Evolutionary conservation across 2,113 vertebrate species (phyloP), one percentile per base, ranked within the genome.

Genomic region (Myanophis thanlyinensis): DNA sequence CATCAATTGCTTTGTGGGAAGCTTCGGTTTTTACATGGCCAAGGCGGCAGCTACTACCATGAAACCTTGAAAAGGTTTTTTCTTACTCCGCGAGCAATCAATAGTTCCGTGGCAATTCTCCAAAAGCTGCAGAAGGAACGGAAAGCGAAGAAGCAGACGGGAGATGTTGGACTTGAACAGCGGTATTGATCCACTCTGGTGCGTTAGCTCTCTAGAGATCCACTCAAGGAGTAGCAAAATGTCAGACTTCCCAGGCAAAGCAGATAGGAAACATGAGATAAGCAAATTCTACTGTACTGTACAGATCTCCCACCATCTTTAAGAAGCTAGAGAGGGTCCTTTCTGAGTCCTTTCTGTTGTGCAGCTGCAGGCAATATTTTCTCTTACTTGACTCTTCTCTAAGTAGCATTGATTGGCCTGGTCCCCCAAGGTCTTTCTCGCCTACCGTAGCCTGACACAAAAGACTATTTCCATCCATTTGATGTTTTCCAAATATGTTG

Each of bases 141-240:
- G 20, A 12, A 15, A 80, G 4, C 0, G 0, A 89, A 20, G 15
- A 2, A 1, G 0, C 35, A 30, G 0, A 92, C 56, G 67, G 0
- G 0, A 91, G n/a, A 48, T 23, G 40, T 48, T 1, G 30, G 84
- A 86, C 53, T 0, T 0, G 12, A 1, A 3, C 13, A 46, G 9
- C n/a, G 0, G 2, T 0, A 73, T 67, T 0, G 85, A 90, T 23
- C 54, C 46, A 3, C 9, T 48, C 15, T 23, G 27, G 85, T 10
- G 9, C n/a, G 56, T 46, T 12, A 5, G 89, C 27, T 47, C 35
- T 25, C 52, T 0, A 0, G 53, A 25, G 22, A 48, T 46, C 35
- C 35, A 46, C 40, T 54, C 30, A 20, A 80, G 73, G 3, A 9
- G 73, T 44, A 44, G 35, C 73, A 80, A 80, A 80, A 40, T 40